Evolutionary conservation across 2,113 vertebrate species (phyloP), one percentile per base, ranked within the genome.

Genomic region (Bujurquina vittata): DNA sequence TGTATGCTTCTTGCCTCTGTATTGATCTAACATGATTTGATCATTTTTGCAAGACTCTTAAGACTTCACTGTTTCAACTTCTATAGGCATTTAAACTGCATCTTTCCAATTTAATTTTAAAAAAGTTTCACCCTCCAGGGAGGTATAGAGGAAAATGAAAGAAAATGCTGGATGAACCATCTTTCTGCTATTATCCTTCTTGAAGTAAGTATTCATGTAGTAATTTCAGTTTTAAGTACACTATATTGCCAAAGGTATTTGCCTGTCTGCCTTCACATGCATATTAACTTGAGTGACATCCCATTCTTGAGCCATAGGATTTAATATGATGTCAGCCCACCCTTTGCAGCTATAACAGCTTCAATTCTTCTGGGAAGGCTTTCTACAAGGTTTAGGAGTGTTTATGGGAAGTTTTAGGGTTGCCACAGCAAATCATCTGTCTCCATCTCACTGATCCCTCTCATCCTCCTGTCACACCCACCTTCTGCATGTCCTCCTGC

Each of bases 21-120:
- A 92, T 94, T 79, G 75, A 86, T 77, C 60, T 40, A 59, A 85
- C 83, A 26, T 91, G 90, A 91, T 87, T 52, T 86, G 84, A 91
- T 92, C 89, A 88, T 88, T 88, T 26, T 52, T 75, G 87, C 88
- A 90, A 92, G 80, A 63, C 80, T 57, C 80, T 89, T 86, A 77
- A 76, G 69, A 78, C 76, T 63, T 55, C 4, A 15, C 73, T 82
- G 74, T 89, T 81, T 89, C 49, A 73, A 20, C 76, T 77, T 87
- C 82, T 85, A 40, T 49, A 40, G 72, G 60, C 81, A 74, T 61
- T 73, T 84, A 79, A n/a, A 29, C 67, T 33, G 76, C 75, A 61
- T 75, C 58, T 23, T 40, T 11, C 15, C 33, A 1, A 63, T 77
- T 91, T 84, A 61, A 82, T 84, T 69, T 75, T 74, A 52, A 58